A percentile compares a stretch with the other conserved stretches of the same genome.
Conservation (phyloP, 1,140 invertebrate species). For the Nephila pilipes region DNA sequence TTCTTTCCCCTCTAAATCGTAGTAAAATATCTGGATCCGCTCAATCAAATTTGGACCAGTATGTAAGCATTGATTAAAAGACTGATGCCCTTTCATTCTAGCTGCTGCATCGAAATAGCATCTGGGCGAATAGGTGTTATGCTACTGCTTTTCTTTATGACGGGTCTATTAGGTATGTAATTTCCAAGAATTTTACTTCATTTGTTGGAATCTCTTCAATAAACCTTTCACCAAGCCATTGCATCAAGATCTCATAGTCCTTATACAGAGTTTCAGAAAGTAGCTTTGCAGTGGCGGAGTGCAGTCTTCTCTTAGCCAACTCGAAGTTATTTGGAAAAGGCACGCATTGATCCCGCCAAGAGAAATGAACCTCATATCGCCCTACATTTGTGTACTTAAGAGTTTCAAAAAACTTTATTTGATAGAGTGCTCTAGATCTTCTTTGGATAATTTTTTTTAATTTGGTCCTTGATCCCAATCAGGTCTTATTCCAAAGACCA, state of each 20-base stretch:
- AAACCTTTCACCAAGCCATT: not conserved
- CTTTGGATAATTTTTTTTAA: constrained; percentile 39
- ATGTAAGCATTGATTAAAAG: constrained; percentile 34
- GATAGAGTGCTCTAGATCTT: constrained; percentile 12
- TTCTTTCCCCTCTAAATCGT: too few species aligned
- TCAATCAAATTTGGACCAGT: constrained; percentile 31
- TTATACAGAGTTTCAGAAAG: not conserved
- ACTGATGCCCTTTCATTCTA: not conserved
- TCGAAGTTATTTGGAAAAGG: too few species aligned
- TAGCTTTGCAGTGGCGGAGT: not conserved
- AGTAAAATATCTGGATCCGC: not conserved
- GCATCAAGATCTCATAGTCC: not conserved
- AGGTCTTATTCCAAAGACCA: constrained; percentile 4
- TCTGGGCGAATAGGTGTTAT: constrained; percentile 21
- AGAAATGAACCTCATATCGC: constrained; percentile 22
- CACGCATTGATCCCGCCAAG: too few species aligned
- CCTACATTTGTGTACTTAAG: not conserved
- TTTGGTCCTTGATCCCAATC: constrained; percentile 43
- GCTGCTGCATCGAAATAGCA: constrained; percentile 53
- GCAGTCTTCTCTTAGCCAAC: not conserved
- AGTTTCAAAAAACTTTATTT: constrained; percentile 4
- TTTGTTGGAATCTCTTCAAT: too few species aligned
- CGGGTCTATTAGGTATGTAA: constrained; percentile 47
- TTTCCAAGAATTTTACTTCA: not conserved
- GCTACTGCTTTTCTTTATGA: constrained; percentile 9